A percentile compares a stretch with the other conserved stretches of the same genome.
Evolutionary conservation across 2,113 vertebrate genomes (phyloP).

Genomic region (Mobula hypostoma): DNA sequence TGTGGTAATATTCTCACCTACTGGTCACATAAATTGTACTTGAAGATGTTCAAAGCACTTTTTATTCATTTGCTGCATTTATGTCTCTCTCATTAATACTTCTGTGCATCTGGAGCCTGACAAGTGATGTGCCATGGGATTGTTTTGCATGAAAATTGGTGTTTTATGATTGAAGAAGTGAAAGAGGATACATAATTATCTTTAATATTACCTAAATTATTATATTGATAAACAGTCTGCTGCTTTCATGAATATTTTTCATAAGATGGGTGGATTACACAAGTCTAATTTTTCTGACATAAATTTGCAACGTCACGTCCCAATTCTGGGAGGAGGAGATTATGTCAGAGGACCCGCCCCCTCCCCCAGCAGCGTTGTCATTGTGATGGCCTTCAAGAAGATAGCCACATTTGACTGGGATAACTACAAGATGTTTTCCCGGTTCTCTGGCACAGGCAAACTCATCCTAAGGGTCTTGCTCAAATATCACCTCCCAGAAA

Average conservation of each 20-base stretch:
- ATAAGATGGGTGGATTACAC: not conserved
- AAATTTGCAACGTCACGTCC: too few relatives aligned
- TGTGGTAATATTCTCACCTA: not conserved
- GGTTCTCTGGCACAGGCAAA: too few relatives aligned
- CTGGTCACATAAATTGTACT: not conserved
- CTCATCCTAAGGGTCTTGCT: too few relatives aligned
- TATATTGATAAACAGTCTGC: not conserved
- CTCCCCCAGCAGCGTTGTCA: too few relatives aligned
- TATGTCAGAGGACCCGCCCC: too few relatives aligned
- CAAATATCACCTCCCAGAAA: too few relatives aligned
- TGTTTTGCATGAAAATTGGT: not conserved
- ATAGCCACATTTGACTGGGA: too few relatives aligned
- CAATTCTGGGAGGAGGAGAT: too few relatives aligned
- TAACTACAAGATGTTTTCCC: too few relatives aligned
- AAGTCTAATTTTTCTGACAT: not conserved
- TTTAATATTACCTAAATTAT: not conserved
- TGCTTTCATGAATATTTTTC: not conserved
- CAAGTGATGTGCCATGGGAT: not conserved
- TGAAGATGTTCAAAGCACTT: not conserved
- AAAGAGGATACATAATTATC: not conserved
- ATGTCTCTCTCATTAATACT: not conserved
- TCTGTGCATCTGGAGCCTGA: not conserved
- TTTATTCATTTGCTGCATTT: not conserved
- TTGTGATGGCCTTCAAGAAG: too few relatives aligned
- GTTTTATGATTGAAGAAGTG: not conserved